phyloP scores from a whole-genome alignment of 1,140 invertebrate species.

The Aphidius ervi region DNA sequence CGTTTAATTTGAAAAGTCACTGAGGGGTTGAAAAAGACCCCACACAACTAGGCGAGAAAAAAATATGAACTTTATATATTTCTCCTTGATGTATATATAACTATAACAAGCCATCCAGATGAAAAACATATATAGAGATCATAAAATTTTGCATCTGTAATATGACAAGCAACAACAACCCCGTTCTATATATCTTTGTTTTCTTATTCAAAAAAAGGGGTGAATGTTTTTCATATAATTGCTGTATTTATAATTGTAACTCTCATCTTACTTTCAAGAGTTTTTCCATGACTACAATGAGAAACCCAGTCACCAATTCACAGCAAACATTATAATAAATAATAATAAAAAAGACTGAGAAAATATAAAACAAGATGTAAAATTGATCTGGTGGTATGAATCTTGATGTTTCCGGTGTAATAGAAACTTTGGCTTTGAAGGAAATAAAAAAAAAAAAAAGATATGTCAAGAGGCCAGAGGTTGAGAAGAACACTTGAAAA shows the following conservation, averaged over 20 bases:
- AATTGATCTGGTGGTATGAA: not conserved
- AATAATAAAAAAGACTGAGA: not conserved
- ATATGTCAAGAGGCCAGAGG: not conserved
- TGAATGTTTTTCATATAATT: slow-evolving; percentile 6
- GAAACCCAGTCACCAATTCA: not conserved
- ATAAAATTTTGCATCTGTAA: too few relatives aligned
- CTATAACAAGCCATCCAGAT: too few relatives aligned
- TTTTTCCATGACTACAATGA: not conserved
- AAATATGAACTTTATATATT: not conserved
- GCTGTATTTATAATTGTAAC: slow-evolving; percentile 17
- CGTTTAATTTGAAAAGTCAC: not conserved
- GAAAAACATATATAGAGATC: too few relatives aligned
- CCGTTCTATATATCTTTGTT: too few relatives aligned
- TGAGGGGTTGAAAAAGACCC: not conserved
- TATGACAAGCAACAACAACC: too few relatives aligned
- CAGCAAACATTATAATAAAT: too few relatives aligned
- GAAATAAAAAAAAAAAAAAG: slow-evolving; percentile 1
- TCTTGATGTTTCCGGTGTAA: slow-evolving; percentile 4
- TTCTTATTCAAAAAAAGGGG: not conserved
- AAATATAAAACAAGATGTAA: slow-evolving; percentile 1
- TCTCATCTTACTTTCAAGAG: not conserved
- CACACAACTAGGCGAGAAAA: not conserved
- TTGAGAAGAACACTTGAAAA: slow-evolving; percentile 6
- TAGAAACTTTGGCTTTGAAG: slow-evolving; percentile 6
- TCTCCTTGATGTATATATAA: too few relatives aligned